Base-by-base conservation (phyloP, 2,113 vertebrate species). In the Sterna hirundo region DNA sequence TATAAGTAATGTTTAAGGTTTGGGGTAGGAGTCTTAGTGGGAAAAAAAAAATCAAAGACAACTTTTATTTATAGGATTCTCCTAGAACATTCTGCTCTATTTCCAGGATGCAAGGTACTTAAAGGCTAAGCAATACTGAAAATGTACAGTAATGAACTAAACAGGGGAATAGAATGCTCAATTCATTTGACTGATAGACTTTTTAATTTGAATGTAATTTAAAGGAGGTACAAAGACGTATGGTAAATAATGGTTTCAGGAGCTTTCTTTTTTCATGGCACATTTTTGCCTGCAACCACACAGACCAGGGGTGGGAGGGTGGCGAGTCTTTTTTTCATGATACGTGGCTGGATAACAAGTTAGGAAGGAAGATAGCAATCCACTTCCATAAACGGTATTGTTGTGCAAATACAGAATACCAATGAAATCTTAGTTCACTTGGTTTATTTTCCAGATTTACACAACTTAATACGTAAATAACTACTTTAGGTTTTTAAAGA, bases 111-210 rank as follows among this genome's bases (percentile, higher is more conserved):
- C 36, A 40, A 81, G 16, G 40, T 38, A 57, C 2, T 4, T n/a
- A 86, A 69, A 78, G 36, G 10, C 30, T 58, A 62, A 61, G 11
- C 17, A 71, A 54, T 12, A 34, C 6, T 40, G 8, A 15, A 38
- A 32, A 32, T 30, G 11, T n/a, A 25, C n/a, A 65, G 4, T 9
- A 66, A 34, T 21, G 40, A 54, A 9, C 20, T 51, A 70, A 55
- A 32, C 0, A 0, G 0, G 1, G 55, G 44, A 58, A 36, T 11
- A 55, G 23, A 65, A 54, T 22, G 7, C 36, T 21, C 65, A 27
- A 12, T n/a, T 74, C 3, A 32, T 44, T 61, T 46, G 12, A 49
- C 30, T 46, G 12, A 49, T n/a, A 40, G 47, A 34, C 6, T 25
- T 84, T 84, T 74, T 13, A 65, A 26, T 34, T 52, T 52, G 21